A percentile compares a stretch with the other conserved stretches of the same genome.
These are phyloP conservation scores for Enteromius thamalakanensis DNA, from an alignment of 2,797 vertebrate genomes.

Conservation along the genomic window DNA sequence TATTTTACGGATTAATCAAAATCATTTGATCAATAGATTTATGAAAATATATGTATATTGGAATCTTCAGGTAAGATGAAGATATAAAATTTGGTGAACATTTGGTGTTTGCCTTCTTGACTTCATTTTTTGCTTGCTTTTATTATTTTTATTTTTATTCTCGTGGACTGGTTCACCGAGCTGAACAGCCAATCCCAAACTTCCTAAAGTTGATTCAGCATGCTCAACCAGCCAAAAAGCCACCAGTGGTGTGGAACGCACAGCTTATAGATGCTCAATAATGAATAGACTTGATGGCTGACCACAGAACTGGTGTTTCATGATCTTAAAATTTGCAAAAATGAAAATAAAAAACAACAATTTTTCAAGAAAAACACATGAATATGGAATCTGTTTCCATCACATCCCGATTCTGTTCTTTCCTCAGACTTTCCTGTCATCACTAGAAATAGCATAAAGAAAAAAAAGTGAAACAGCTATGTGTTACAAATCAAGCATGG, in stretches of 20 bases:
- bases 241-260: not conserved
- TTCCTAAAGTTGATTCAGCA: not conserved
- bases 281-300: not conserved
- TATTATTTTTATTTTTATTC: not conserved
- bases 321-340: not conserved
- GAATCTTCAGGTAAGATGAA: not conserved
- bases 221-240: conserved; percentile 3
- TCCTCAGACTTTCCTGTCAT: not conserved
- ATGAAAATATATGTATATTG: not conserved
- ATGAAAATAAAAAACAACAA: not conserved
- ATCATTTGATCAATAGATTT: not conserved
- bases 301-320: not conserved
- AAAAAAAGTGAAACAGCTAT: not conserved
- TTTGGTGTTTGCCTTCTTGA: not conserved
- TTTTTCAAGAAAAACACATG: not conserved
- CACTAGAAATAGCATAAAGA: not conserved
- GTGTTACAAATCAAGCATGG: not conserved
- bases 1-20: not conserved
- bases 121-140: not conserved
- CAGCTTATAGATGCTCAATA: not conserved
- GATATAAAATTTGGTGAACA: not conserved
- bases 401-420: not conserved
- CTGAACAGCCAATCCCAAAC: not conserved
- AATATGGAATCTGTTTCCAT: not conserved
- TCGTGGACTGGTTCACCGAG: not conserved